Base-by-base conservation (phyloP, 2,113 vertebrate species). In the Ceyx cyanopectus region DNA sequence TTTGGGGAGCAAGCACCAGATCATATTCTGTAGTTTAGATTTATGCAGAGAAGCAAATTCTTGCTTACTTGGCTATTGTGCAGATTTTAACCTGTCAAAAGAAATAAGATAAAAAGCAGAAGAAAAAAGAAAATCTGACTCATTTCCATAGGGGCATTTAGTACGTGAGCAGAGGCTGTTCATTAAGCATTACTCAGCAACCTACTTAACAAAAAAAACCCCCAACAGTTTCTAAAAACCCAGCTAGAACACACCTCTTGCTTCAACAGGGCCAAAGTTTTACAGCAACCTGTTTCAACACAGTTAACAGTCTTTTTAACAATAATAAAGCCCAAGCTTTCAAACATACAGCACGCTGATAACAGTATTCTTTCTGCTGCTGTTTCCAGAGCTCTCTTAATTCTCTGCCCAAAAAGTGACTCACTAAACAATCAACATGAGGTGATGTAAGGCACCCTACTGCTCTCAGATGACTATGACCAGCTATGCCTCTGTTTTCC, bases 181-280 rank as follows among this genome's bases (percentile, higher is more conserved):
- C 83, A 91, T 92, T 62, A 56, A 85, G 82, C 85, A 95, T 94
- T 91, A 92, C 82, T 95, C 93, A 90, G 93, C 93, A 94, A 95
- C 92, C 75, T 91, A 91, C 79, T 95, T 93, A 70, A 90, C 45
- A 29, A 82, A 92, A 87, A 37, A 37, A 37, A 37, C 9, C 37
- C 34, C 37, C 37, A 37, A 65, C 48, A 50, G 9, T 83, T 80
- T 62, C 60, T 14, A 92, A 92, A 93, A 93, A 89, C 70, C 60
- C 63, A 89, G 32, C 68, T 73, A 60, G 57, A 91, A 92, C 53
- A 90, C 58, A 87, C 43, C 60, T 82, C 41, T 23, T 45, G 75
- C 91, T 90, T 92, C 91, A 89, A 81, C 6, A 17, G 54, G 63
- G 66, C 81, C 80, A 27, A 87, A 95, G 67, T 92, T 87, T 87